Evolutionary conservation across 2,797 vertebrate species (phyloP).

Genomic region (Schizopygopsis pylzovi): DNA sequence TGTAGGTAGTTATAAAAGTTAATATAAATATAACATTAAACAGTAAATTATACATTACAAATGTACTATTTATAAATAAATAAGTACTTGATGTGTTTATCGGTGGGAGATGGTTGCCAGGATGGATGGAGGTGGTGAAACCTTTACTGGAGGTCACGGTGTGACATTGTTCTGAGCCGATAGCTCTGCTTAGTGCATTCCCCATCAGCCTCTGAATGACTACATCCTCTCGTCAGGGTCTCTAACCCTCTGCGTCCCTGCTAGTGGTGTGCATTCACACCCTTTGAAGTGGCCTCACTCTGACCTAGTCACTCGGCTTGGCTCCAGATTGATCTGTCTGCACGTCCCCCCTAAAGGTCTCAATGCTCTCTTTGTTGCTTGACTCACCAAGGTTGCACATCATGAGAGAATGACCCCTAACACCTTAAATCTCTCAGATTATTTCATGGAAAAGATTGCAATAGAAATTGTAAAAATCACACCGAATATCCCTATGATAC

Average conservation of each 20-base stretch:
- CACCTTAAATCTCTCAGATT: slow-evolving; percentile 42
- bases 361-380: slow-evolving; percentile 58
- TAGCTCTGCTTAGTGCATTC: slow-evolving; percentile 76
- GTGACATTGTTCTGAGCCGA: slow-evolving; percentile 80
- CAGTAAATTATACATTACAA: neutral
- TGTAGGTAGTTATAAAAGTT: no score
- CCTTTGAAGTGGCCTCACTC: slow-evolving; percentile 79
- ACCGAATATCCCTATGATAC: neutral
- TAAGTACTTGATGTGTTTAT: neutral
- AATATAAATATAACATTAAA: neutral
- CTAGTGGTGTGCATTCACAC: slow-evolving; percentile 77
- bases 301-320: slow-evolving; percentile 74
- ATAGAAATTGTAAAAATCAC: neutral
- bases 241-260: slow-evolving; percentile 78
- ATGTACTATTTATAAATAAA: neutral
- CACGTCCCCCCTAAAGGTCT: slow-evolving; percentile 71
- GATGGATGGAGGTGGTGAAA: slow-evolving; percentile 16
- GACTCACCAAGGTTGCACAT: slow-evolving; percentile 54
- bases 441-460: slow-evolving; percentile 22
- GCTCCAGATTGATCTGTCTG: slow-evolving; percentile 75
- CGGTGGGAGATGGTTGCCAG: slow-evolving; percentile 23
- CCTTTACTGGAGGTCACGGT: slow-evolving; percentile 73
- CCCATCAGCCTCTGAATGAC: slow-evolving; percentile 76
- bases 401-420: slow-evolving; percentile 54
- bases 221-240: slow-evolving; percentile 79